Evolutionary conservation across 2,797 vertebrate genomes (phyloP), one percentile per base, ranked within the genome.

Genomic region (Morus bassanus): DNA sequence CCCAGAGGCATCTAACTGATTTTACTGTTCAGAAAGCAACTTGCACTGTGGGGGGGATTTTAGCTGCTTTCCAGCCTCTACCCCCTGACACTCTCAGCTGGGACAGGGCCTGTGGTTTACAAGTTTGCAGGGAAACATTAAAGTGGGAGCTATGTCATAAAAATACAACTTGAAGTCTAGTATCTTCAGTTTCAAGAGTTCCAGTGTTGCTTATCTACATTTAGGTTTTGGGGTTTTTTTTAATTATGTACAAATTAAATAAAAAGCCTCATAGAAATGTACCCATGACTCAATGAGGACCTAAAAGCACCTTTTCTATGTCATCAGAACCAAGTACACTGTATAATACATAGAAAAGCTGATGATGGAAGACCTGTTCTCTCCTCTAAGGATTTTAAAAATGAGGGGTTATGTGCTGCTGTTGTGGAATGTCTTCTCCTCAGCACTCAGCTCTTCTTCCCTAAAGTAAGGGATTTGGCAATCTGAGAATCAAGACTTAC

Each of bases 41-140:
- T 41, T 2, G 0, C 21, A 18, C 16, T 27, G 6, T 6, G 18
- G 18, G 7, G 24, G 3, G 12, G 3, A 14, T 48, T 57, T 85
- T 39, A 70, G n/a, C 22, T 48, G 41, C 24, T 91, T 79, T 74
- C 43, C 54, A 77, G 6, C 10, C 41, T 18, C 50, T 45, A 4
- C 17, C 5, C 22, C 30, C 30, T 67, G 25, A 33, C 45, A 54
- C 7, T 24, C 33, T 31, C 18, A 15, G 35, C 4, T 59, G 17
- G 37, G 33, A 80, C 56, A 81, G 76, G 7, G 4, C 9, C 39
- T 65, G 8, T 24, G 31, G 6, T 21, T 70, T 53, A 48, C 16
- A 33, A 67, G 18, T 22, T 53, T 46, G 10, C 28, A n/a, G 59
- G 24, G 46, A 68, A 45, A 45, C 3, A 2, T 33, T 64, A 76